Percentiles rank a stretch among this genome's conserved stretches.
phyloP scores from a whole-genome alignment of 2,797 vertebrate species.

The Pipistrellus kuhlii region DNA sequence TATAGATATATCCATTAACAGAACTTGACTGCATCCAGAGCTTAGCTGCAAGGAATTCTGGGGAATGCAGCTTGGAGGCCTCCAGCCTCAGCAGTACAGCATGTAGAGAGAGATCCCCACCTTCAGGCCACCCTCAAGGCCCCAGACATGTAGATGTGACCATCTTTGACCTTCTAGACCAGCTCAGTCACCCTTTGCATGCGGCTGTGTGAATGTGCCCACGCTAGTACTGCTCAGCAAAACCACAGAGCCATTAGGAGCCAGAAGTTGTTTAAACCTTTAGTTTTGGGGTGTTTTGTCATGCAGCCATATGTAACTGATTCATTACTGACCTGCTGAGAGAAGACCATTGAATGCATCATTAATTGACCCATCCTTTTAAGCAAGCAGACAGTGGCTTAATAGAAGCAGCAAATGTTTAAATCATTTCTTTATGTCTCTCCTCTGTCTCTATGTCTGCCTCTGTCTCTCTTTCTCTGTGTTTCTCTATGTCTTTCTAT shows the following conservation, averaged over 20 bases:
- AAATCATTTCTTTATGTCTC: neutral
- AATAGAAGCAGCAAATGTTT: neutral
- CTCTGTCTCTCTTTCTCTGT: neutral
- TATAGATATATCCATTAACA: neutral
- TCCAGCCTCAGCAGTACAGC: neutral
- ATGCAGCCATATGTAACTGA: neutral
- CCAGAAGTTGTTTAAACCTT: neutral
- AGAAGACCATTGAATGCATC: neutral
- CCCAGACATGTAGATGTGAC: neutral
- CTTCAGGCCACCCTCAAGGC: neutral
- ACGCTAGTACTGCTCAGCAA: neutral
- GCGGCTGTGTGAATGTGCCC: neutral
- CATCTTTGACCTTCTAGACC: neutral
- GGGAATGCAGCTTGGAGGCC: neutral
- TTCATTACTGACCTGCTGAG: neutral
- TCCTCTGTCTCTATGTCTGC: neutral
- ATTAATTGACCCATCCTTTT: neutral
- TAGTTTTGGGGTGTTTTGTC: neutral
- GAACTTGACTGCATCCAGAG: neutral
- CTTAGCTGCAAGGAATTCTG: slow-evolving; percentile 3
- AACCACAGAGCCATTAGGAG: neutral
- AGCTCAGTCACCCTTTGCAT: neutral
- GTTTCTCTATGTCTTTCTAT: neutral
- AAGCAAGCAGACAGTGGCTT: neutral
- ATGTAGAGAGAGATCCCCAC: neutral